Evolutionary conservation across 1,140 invertebrate species (phyloP), one percentile per base, ranked within the genome.

Genomic region (Pseudomyrmex cubaensis): DNA sequence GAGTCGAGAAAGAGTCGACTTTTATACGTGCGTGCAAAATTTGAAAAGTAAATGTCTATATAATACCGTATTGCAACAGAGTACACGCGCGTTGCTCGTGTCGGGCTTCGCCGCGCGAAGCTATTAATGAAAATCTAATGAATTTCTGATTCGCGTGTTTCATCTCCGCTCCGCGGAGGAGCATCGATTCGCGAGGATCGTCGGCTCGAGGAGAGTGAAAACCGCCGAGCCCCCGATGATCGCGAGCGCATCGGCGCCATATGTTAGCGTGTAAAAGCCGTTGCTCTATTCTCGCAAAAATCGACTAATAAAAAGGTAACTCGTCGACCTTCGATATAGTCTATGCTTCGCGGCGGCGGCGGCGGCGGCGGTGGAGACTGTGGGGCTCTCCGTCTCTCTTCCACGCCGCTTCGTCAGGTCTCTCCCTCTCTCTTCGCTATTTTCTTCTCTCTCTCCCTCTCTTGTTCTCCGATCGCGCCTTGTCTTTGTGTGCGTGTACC

Each of bases 291-390:
- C 67, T 82, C 84, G 85, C 85, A 90, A 91, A 91, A 91, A 91
- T 87, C 88, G 82, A 72, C 83, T 82, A 88, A 92, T 90, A 90
- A 91, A 89, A 89, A 91, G 82, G 67, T 86, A 92, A 91, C 92
- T 89, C 78, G 92, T 92, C 92, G 92, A 93, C 92, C 92, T 93
- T 93, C 92, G 92, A 92, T 91, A 89, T 91, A 90, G 88, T 89
- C 88, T 90, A 90, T 85, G 66, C 86, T 87, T 54, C 61, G 87
- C 48, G 85, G 86, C 73, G 78, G 89, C 76, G 87, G 87, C 69
- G 5, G 35, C 25, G 25, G 25, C 35, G 35, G 5, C 25, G 25
- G 25, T 1, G 20, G 22, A 1, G 22, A 35, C 35, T 35, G 35
- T 35, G 35, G 0, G 35, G 35, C 80, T 87, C 76, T 87, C 62